Base-by-base conservation (phyloP, 2,888 invertebrate genomes). In the Atrina japonica region DNA sequence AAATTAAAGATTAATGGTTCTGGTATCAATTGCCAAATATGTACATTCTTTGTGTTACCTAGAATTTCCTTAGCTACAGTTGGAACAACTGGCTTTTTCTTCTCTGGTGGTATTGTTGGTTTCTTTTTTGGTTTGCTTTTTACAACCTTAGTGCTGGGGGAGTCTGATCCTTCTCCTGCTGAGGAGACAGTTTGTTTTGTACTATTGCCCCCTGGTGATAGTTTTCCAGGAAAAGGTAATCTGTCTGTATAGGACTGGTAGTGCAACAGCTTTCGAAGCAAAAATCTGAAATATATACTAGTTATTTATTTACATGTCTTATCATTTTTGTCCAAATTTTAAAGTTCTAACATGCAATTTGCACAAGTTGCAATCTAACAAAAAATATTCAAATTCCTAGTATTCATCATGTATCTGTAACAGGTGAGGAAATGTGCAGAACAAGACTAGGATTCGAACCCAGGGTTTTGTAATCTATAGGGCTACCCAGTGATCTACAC, bases 231-330 rank as follows among this genome's bases (percentile, higher is more conserved):
- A 7, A 66, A 16, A 3, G 75, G 45, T 6, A 70, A 63, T 23
- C 77, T 66, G 16, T 89, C 90, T 23, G 83, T 73, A 7, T 85
- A 67, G 1, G 88, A 84, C 75, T 91, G 90, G 65, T 87, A 87
- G 66, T 90, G 89, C 35, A 90, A 81, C 23, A 96, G 91, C 89
- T 96, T 96, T 76, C 94, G 93, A 30, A 96, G 91, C 50, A 97
- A 91, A 90, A 94, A 96, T 78, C 95, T 88, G 70, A 6, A 78
- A 73, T 23, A 58, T n/a, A n/a, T n/a, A n/a, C n/a, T n/a, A n/a
- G n/a, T n/a, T n/a, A 49, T 29, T 43, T 25, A 52, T 30, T n/a
- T 18, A 61, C n/a, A 9, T 25, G 23, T 7, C n/a, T 23, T 25
- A 25, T 52, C 58, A 29, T 41, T 41, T 9, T 11, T 41, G 9